Base-by-base conservation (phyloP, 1,140 invertebrate species). In the Oreohelix idahoensis region DNA sequence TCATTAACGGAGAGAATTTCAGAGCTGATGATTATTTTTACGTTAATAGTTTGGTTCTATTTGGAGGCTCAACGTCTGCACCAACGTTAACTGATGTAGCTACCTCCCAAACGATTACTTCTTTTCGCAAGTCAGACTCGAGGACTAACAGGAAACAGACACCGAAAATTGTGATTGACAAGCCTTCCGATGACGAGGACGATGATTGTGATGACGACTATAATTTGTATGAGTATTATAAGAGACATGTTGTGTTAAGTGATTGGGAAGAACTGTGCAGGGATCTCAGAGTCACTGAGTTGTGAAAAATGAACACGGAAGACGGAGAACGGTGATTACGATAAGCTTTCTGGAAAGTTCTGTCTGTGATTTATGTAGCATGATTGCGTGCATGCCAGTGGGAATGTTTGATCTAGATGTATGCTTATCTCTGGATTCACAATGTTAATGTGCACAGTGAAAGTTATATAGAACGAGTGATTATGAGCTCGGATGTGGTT, bases 261-360 rank as follows among this genome's bases (percentile, higher is more conserved):
- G 80, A 82, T n/a, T 82, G 80, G 80, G 80, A 82, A 71, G 80
- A 82, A 36, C 51, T 82, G 1, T 75, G 69, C n/a, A 23, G 71
- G 38, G 80, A 82, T 49, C 38, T 82, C 0, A 51, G 49, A n/a
- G 80, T 82, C 2, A 82, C 80, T 23, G 80, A 82, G 29, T 70
- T 82, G 35, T 82, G 58, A 71, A 1, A 26, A n/a, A n/a, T 11
- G 11, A 69, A 69, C 11, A n/a, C n/a, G n/a, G n/a, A n/a, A n/a
- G n/a, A n/a, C n/a, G n/a, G n/a, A n/a, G n/a, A n/a, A n/a, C n/a
- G n/a, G n/a, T n/a, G n/a, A n/a, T n/a, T n/a, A n/a, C n/a, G n/a
- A n/a, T n/a, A n/a, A n/a, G n/a, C n/a, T n/a, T n/a, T n/a, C n/a
- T n/a, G n/a, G n/a, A n/a, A n/a, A n/a, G n/a, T n/a, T n/a, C n/a